Percentiles rank a stretch among this genome's conserved stretches.
phyloP scores from a whole-genome alignment of 1,140 invertebrate species.

The Drosophila seguyi region DNA sequence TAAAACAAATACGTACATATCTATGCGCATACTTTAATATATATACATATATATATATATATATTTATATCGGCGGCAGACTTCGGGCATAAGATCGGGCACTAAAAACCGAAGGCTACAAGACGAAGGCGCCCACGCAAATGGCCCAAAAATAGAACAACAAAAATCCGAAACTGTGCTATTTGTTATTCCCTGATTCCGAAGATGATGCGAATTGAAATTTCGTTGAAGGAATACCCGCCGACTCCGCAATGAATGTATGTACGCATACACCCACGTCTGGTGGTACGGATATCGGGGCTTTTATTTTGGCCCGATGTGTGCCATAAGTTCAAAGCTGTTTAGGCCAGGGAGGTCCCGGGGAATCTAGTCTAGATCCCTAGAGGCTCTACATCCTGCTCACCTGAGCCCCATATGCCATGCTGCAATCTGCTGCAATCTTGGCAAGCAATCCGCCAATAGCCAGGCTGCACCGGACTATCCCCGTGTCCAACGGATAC shows the following conservation, averaged over 20 bases:
- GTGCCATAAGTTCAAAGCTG: slow-evolving; percentile 11
- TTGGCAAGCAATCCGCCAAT: slow-evolving; percentile 18
- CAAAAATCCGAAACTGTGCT: slow-evolving; percentile 74
- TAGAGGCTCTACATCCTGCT: slow-evolving; percentile 8
- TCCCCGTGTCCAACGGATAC: slow-evolving; percentile 24
- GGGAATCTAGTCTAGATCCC: not conserved
- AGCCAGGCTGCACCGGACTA: slow-evolving; percentile 21
- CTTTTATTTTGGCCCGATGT: slow-evolving; percentile 2
- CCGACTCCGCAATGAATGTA: not conserved
- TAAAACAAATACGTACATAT: slow-evolving; percentile 26
- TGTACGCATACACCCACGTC: not conserved
- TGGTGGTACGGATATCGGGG: slow-evolving; percentile 4
- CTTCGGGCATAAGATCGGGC: slow-evolving; percentile 42
- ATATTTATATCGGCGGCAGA: slow-evolving; percentile 24
- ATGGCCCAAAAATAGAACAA: slow-evolving; percentile 67
- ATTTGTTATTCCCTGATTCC: slow-evolving; percentile 76
- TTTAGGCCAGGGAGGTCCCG: slow-evolving; percentile 8
- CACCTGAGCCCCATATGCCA: slow-evolving; percentile 28
- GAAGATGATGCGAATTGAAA: slow-evolving; percentile 78
- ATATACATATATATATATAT: slow-evolving; percentile 8
- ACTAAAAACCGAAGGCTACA: slow-evolving; percentile 64
- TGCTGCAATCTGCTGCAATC: slow-evolving; percentile 8
- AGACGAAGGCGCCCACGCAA: slow-evolving; percentile 72
- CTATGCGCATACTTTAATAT: slow-evolving; percentile 25
- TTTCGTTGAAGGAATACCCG: slow-evolving; percentile 62